A percentile compares a stretch with the other conserved stretches of the same genome.
phyloP scores from a whole-genome alignment of 2,888 invertebrate species.

The Drosophila cognata region DNA sequence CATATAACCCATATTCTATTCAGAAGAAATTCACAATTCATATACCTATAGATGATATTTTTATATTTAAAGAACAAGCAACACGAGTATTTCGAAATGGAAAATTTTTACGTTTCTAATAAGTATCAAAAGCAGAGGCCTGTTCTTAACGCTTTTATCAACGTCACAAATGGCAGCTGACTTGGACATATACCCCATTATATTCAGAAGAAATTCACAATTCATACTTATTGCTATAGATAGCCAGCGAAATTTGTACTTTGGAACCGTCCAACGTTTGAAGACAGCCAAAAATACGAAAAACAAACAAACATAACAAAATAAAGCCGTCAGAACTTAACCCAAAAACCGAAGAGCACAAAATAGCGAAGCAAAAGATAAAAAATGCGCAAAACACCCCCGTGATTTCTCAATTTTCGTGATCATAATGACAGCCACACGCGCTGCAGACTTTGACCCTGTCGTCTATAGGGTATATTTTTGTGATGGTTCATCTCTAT shows the following conservation, averaged over 20 bases:
- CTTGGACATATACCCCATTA: conserved; percentile 14
- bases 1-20: conserved; percentile 23
- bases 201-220: conserved; percentile 15
- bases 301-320: conserved; percentile 8
- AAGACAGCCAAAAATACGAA: conserved; percentile 14
- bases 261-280: conserved; percentile 46
- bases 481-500: background rate
- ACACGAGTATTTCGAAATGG: conserved; percentile 26
- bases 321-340: conserved; percentile 62
- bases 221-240: background rate
- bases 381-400: conserved; percentile 26
- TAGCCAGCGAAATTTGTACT: conserved; percentile 42
- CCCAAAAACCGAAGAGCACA: conserved; percentile 35
- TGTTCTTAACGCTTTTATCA: too few relatives aligned
- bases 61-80: conserved; percentile 12
- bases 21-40: conserved; percentile 7
- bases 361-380: conserved; percentile 16
- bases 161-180: too few relatives aligned
- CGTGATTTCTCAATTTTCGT: conserved; percentile 20
- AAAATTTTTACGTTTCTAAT: conserved; percentile 28
- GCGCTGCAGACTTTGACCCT: conserved; percentile 39
- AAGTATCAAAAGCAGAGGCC: background rate
- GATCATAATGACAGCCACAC: conserved; percentile 59
- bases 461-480: conserved; percentile 29
- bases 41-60: background rate